Evolutionary conservation across 1,140 invertebrate species (phyloP).

Genomic region (Drosophila albomicans): DNA sequence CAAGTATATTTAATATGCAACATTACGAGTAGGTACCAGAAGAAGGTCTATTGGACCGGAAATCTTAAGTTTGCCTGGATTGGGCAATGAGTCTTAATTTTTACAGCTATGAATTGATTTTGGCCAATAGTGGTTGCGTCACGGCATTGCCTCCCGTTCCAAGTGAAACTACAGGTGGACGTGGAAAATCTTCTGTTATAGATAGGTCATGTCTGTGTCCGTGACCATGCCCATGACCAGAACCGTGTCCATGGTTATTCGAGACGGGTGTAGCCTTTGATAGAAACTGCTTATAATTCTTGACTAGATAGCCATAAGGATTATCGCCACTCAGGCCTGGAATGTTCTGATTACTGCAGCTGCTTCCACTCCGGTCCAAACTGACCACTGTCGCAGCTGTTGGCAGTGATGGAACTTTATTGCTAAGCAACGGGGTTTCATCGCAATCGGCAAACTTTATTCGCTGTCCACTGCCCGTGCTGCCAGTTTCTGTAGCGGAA

Average conservation of each 20-base stretch:
- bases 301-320: slow-evolving; percentile 64
- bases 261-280: slow-evolving; percentile 42
- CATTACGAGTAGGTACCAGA: slow-evolving; percentile 54
- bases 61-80: slow-evolving; percentile 15
- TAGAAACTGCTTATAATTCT: slow-evolving; percentile 63
- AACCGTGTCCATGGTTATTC: slow-evolving; percentile 41
- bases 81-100: slow-evolving; percentile 27
- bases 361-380: slow-evolving; percentile 51
- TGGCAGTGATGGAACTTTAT: slow-evolving; percentile 13
- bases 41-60: slow-evolving; percentile 10
- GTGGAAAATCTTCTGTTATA: slow-evolving; percentile 51
- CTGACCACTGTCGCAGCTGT: slow-evolving; percentile 10
- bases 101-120: slow-evolving; percentile 79
- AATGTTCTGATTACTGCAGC: slow-evolving; percentile 65
- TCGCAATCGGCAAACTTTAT: slow-evolving; percentile 71
- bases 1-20: slow-evolving; percentile 76
- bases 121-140: slow-evolving; percentile 77
- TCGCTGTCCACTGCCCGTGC: slow-evolving; percentile 59
- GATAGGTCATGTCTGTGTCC: slow-evolving; percentile 24
- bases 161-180: slow-evolving; percentile 38
- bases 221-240: slow-evolving; percentile 20
- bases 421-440: slow-evolving; percentile 51
- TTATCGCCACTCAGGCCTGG: slow-evolving; percentile 46
- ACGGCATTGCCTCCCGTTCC: slow-evolving; percentile 47
- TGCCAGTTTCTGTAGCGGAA: slow-evolving; percentile 49